Evolutionary conservation across 2,797 vertebrate genomes (phyloP).

Genomic region (Carcharodon carcharias): DNA sequence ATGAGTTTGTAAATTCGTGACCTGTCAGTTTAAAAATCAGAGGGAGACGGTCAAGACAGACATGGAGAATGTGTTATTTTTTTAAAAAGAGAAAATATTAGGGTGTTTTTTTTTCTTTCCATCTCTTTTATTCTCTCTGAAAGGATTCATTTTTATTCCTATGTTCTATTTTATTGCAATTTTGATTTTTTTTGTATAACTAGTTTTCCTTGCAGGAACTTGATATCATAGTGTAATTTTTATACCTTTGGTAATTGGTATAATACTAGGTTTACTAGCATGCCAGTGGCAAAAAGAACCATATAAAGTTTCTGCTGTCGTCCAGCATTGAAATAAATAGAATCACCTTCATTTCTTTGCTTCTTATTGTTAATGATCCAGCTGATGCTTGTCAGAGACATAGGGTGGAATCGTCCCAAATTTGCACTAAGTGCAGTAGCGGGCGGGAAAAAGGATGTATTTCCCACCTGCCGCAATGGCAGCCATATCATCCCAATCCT

Average conservation of each 20-base stretch:
- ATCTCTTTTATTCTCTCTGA: neutral
- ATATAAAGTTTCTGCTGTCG: neutral
- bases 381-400: neutral
- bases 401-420: too few species aligned
- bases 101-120: neutral
- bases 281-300: neutral
- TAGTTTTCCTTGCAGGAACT: neutral
- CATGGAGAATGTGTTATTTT: neutral
- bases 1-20: slow-evolving; percentile 24
- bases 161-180: neutral
- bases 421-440: too few species aligned
- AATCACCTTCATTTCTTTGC: neutral
- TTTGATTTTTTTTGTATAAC: neutral
- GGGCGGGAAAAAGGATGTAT: too few species aligned
- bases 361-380: neutral
- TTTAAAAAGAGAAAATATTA: neutral
- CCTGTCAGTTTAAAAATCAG: slow-evolving; percentile 28
- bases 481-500: too few species aligned
- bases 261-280: neutral
- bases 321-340: neutral
- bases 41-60: neutral
- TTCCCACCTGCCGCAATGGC: too few species aligned
- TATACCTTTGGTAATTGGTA: neutral
- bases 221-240: neutral
- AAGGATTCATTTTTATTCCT: neutral